Evolutionary conservation across 2,113 vertebrate species (phyloP).

Genomic region (Catharus bicknelli): DNA sequence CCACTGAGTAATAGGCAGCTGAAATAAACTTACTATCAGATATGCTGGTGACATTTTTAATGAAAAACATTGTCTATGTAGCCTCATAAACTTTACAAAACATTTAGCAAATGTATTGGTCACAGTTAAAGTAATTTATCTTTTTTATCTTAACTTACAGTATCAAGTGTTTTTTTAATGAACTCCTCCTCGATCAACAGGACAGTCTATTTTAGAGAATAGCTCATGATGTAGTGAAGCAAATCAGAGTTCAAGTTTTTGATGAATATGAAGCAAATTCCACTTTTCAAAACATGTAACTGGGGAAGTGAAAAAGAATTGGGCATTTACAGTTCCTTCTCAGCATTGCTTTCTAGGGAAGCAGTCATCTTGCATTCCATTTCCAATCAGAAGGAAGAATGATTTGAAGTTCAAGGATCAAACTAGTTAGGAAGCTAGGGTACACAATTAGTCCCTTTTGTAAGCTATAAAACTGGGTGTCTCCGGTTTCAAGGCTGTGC

Average conservation of each 20-base stretch:
- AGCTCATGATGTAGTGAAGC: neutral
- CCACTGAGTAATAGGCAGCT: neutral
- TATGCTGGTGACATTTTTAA: neutral
- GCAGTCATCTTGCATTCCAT: constrained; percentile 54
- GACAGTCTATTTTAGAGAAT: neutral
- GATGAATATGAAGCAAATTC: neutral
- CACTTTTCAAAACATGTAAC: neutral
- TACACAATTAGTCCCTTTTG: constrained; percentile 48
- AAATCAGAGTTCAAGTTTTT: neutral
- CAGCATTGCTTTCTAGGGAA: constrained; percentile 61
- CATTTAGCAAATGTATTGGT: neutral
- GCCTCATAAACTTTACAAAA: neutral
- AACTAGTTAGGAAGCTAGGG: constrained; percentile 60
- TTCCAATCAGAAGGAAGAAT: constrained; percentile 62
- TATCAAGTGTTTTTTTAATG: neutral
- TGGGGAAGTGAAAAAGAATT: neutral
- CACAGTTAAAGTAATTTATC: neutral
- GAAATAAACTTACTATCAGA: neutral
- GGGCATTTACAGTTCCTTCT: constrained; percentile 28
- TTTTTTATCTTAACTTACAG: neutral
- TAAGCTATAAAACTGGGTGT: constrained; percentile 42
- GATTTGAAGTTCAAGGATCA: constrained; percentile 65
- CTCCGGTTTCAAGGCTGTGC: constrained; percentile 18
- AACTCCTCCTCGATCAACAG: neutral
- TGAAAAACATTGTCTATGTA: neutral